Evolutionary conservation across 2,888 invertebrate species (phyloP), one percentile per base, ranked within the genome.

Genomic region (Nymphalis urticae): DNA sequence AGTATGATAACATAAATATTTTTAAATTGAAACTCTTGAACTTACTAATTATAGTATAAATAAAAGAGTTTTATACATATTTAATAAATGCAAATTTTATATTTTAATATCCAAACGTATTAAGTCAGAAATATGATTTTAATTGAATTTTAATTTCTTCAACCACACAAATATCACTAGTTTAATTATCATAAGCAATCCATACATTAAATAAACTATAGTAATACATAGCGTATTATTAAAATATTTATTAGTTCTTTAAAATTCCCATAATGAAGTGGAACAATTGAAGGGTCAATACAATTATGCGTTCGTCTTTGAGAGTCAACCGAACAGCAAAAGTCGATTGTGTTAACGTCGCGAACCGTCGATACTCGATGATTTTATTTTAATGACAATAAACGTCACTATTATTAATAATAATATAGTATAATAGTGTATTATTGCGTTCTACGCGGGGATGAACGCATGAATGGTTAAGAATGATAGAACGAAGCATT

Each of bases 321-420:
- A 85, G 78, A 88, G 64, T 72, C 90, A 91, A 73, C 87, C 83
- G 83, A 89, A 89, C 84, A 90, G 89, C 86, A 92, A 91, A 86
- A 92, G 90, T 91, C 89, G 85, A 92, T 92, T 91, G 90, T 92
- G 80, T 86, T 90, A 82, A 89, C 86, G 86, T 89, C 89, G 87
- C 83, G 83, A 88, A 75, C 82, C 90, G 88, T 68, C 84, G 85
- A 86, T 79, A 80, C 86, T 88, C 90, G 90, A 86, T 86, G 87
- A 87, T 84, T 82, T 79, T 82, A 78, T 80, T 81, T 80, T 85
- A 84, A 83, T 86, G 89, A 87, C 90, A 89, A 89, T 90, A 87
- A 86, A 86, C 80, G 76, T 76, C 72, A 79, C 82, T 79, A 85
- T 86, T 87, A 88, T 86, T 86, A 87, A 85, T 85, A 88, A 89